Conservation (phyloP, 2,113 vertebrate genomes). For the Tachysurus fulvidraco region DNA sequence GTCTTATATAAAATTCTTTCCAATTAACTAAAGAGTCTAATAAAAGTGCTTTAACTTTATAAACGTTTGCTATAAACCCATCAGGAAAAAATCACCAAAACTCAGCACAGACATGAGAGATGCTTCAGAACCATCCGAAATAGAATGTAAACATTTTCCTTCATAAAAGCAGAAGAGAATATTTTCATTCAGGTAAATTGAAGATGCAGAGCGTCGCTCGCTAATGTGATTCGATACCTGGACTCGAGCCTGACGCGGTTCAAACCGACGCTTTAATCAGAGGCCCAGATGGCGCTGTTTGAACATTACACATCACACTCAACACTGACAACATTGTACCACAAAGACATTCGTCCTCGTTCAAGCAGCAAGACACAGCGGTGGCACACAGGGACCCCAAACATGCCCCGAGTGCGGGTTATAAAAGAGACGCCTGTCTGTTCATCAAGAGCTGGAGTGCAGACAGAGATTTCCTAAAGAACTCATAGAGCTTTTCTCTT, state of each 20-base stretch:
- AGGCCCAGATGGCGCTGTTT: slow-evolving; percentile 9
- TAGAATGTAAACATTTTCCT: neutral
- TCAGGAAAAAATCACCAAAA: slow-evolving; percentile 14
- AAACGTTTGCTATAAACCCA: slow-evolving; percentile 3
- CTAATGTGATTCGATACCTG: neutral
- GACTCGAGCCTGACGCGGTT: neutral
- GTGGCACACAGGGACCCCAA: neutral
- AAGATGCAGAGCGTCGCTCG: neutral
- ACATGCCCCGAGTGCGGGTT: no score
- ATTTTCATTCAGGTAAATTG: neutral
- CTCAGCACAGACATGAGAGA: neutral
- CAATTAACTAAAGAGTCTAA: slow-evolving; percentile 39
- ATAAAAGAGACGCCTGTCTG: neutral
- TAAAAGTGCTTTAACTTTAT: slow-evolving; percentile 33
- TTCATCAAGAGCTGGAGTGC: neutral
- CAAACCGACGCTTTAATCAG: neutral
- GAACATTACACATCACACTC: neutral
- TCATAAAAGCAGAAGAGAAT: neutral
- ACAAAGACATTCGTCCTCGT: neutral
- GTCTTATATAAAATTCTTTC: slow-evolving; percentile 4
- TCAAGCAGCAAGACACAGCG: neutral
- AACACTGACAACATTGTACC: no score
- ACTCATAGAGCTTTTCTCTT: neutral
- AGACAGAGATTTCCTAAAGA: neutral
- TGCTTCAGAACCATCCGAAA: neutral